Base-by-base conservation (phyloP, 2,888 invertebrate genomes). In the Bedellia somnulentella region DNA sequence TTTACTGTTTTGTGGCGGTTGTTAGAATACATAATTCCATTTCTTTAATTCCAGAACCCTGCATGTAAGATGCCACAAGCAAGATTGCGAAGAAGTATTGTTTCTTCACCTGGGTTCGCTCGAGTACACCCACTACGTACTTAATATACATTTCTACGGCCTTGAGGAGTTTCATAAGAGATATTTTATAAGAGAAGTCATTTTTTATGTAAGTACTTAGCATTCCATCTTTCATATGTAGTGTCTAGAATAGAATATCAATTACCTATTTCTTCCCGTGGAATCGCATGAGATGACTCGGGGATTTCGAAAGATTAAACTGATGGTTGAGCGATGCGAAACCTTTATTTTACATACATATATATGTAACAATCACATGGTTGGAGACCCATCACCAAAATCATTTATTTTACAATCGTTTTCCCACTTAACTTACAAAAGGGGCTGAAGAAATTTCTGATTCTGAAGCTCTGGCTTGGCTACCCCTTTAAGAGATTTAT, bases 51-150 rank as follows among this genome's bases (percentile, higher is more conserved):
- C 3, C 54, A 87, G 90, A 45, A 91, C 92, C 0, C 80, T 91
- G 40, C 88, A 90, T 52, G 68, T 96, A 17, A 82, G 83, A 36
- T 96, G 95, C 56, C 83, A 83, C 46, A 80, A 85, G 42, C 85
- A 89, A 58, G 76, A 78, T 12, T 97, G 97, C 60, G 89, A 91
- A 36, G 92, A 93, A 50, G 85, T 96, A 39, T 87, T 91, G 39
- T 81, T 93, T 0, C 70, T 94, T 29, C 97, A 97, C 66, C 77
- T 97, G 35, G 93, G 93, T 12, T 91, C 87, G 41, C 70, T 96
- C 23, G 91, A 93, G 49, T 95, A 88, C 59, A 85, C 87, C 2
- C 89, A 89, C 57, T 96, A 96, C 57, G 82, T 90, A 29, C 82
- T 96, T 30, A 89, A 87, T 12, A 80, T 95, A 9, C 80, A 82